Conservation (phyloP, 1,140 invertebrate genomes). For the Drosophila carrolli region DNA sequence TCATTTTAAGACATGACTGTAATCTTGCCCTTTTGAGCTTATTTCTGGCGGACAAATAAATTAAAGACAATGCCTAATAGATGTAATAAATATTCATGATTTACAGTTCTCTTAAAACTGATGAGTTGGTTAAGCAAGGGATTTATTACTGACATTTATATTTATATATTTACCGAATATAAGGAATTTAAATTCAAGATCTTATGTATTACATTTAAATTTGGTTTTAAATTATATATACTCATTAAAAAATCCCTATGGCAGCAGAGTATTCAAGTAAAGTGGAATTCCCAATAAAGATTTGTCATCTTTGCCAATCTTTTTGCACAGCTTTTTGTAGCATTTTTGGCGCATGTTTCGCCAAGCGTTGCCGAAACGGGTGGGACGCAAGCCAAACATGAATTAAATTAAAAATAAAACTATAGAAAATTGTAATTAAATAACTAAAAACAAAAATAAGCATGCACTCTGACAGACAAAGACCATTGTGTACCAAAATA, state of each 20-base stretch:
- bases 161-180: no score
- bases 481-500: constrained; percentile 71
- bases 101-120: not conserved
- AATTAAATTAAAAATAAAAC: constrained; percentile 79
- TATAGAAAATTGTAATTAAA: constrained; percentile 72
- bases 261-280: constrained; percentile 12
- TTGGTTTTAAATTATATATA: not conserved
- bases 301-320: constrained; percentile 59
- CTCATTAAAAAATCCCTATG: not conserved
- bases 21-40: constrained; percentile 38
- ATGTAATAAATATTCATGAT: not conserved
- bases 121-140: not conserved
- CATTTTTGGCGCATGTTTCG: constrained; percentile 62
- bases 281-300: constrained; percentile 9
- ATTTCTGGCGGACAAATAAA: constrained; percentile 8
- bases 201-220: not conserved
- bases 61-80: not conserved
- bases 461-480: constrained; percentile 44
- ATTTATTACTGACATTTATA: no score
- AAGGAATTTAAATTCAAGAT: no score
- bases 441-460: constrained; percentile 70
- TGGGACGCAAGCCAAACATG: constrained; percentile 43
- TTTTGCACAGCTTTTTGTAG: constrained; percentile 53
- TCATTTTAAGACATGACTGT: not conserved
- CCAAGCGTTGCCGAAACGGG: constrained; percentile 42